Conservation (phyloP, 2,113 vertebrate genomes). For the Coregonus clupeaformis region DNA sequence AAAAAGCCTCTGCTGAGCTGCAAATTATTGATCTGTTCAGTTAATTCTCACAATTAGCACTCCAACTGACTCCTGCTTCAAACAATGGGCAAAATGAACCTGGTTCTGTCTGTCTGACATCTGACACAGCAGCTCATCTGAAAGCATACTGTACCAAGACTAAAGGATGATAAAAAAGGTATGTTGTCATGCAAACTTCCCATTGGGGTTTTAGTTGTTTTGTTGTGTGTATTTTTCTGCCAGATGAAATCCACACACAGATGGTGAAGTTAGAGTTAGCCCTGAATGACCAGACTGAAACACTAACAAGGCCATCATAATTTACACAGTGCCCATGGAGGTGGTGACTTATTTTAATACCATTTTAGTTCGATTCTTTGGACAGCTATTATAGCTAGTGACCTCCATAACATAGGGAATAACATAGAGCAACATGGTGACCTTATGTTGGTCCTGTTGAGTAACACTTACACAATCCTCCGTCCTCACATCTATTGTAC, state of each 20-base stretch:
- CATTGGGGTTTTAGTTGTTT: neutral
- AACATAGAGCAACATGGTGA: too few species aligned
- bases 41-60: too few species aligned
- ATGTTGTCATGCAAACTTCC: neutral
- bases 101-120: neutral
- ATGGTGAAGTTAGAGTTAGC: neutral
- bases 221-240: neutral
- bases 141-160: neutral
- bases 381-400: neutral
- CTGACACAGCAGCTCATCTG: neutral
- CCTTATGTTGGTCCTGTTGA: neutral
- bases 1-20: too few species aligned
- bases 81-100: neutral
- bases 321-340: neutral
- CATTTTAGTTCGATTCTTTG: neutral
- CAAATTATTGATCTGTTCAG: too few species aligned
- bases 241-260: neutral
- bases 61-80: neutral
- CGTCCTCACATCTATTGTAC: neutral
- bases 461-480: neutral
- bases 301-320: neutral
- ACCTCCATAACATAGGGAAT: neutral
- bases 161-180: neutral
- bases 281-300: neutral
- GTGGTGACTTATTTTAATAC: neutral